Percentiles rank a stretch among this genome's conserved stretches.
Conservation (phyloP, 2,888 invertebrate genomes). For the Lapara coniferarum region DNA sequence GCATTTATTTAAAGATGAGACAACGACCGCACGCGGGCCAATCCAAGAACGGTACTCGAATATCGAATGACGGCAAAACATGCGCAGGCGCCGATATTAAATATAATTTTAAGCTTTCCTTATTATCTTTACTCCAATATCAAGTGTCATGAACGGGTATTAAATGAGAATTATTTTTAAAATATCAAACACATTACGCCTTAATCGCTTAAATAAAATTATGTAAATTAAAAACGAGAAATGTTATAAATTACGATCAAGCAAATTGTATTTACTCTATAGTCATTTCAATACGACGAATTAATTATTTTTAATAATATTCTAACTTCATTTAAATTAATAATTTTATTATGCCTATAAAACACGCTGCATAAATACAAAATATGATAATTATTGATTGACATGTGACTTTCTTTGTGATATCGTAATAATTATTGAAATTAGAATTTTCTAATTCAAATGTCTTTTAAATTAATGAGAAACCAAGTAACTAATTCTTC, state of each 20-base stretch:
- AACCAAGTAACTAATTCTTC: not conserved
- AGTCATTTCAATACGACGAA: not conserved
- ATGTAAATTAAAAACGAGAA: not conserved
- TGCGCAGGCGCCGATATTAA: conserved; percentile 52
- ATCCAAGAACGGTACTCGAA: conserved; percentile 56
- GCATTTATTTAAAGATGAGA: conserved; percentile 43
- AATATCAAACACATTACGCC: not conserved
- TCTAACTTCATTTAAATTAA: not conserved
- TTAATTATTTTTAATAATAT: not conserved
- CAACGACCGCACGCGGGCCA: conserved; percentile 53
- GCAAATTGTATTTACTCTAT: not conserved
- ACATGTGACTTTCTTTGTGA: not conserved
- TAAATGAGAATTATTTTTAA: not conserved
- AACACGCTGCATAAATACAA: not conserved
- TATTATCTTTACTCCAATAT: conserved; percentile 48
- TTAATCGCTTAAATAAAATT: not conserved
- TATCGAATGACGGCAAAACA: conserved; percentile 58
- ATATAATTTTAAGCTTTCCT: conserved; percentile 59
- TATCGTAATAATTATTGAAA: not conserved
- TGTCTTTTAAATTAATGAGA: no score
- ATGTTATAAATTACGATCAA: not conserved
- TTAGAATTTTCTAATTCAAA: not conserved
- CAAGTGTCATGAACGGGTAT: conserved; percentile 32
- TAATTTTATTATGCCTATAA: not conserved
- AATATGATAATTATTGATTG: not conserved